Conservation (phyloP, 2,888 invertebrate genomes). For the Augiades crinisus region DNA sequence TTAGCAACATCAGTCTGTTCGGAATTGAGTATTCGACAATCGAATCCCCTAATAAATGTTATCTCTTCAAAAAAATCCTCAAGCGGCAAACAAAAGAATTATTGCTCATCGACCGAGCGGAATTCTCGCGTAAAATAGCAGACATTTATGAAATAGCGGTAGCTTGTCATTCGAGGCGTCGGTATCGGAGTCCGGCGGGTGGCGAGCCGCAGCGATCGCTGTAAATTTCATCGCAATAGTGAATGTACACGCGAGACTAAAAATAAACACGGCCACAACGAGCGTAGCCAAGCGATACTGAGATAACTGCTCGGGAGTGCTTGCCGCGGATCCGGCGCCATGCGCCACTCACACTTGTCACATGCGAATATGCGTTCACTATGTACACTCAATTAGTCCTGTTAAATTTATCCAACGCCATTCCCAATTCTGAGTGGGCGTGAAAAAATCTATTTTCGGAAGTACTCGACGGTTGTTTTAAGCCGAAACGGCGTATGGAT, state of each 20-base stretch:
- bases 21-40: neutral
- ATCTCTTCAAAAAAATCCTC: conserved; percentile 52
- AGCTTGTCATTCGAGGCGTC: conserved; percentile 67
- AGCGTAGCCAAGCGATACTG: conserved; percentile 67
- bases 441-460: conserved; percentile 33
- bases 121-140: conserved; percentile 68
- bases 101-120: conserved; percentile 61
- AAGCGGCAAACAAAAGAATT: conserved; percentile 60
- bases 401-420: conserved; percentile 47
- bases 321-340: conserved; percentile 45
- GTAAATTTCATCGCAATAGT: conserved; percentile 74
- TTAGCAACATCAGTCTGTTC: too few relatives aligned
- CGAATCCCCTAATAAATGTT: conserved; percentile 47
- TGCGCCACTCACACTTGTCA: conserved; percentile 52
- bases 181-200: conserved; percentile 57
- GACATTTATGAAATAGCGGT: conserved; percentile 72
- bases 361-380: conserved; percentile 52
- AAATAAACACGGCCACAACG: conserved; percentile 72
- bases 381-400: conserved; percentile 54
- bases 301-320: conserved; percentile 65
- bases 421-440: conserved; percentile 42
- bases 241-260: conserved; percentile 71
- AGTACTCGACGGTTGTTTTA: conserved; percentile 24
- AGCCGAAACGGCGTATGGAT: neutral
- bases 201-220: conserved; percentile 46